Evolutionary conservation across 2,113 vertebrate genomes (phyloP).

Genomic region (Tupaia chinensis): DNA sequence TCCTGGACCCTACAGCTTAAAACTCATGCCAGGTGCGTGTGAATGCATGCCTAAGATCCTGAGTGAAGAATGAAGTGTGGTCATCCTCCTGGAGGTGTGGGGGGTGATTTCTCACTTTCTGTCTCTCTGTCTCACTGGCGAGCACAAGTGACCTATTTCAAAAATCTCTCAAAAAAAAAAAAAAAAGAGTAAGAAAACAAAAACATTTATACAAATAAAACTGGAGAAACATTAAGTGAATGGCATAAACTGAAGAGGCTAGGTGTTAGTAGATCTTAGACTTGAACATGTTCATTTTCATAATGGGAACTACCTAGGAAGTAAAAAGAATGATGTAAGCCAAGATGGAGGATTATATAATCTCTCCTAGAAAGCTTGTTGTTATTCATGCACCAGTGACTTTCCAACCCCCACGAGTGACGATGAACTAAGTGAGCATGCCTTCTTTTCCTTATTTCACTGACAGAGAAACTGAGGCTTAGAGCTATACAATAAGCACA

Average conservation of each 20-base stretch:
- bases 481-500: background rate
- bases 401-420: fast-evolving
- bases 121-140: no score
- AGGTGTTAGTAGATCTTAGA: background rate
- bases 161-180: no score
- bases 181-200: no score
- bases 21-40: no score
- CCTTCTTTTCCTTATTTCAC: background rate
- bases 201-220: background rate
- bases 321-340: background rate
- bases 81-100: no score
- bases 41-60: no score
- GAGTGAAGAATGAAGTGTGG: no score
- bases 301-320: no score
- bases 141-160: no score
- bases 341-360: background rate
- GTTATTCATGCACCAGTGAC: fast-evolving
- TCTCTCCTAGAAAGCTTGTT: background rate
- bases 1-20: no score
- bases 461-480: background rate
- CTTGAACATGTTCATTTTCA: background rate
- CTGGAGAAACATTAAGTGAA: background rate
- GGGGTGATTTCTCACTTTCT: no score
- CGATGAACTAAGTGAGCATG: background rate
- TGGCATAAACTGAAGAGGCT: fast-evolving